Evolutionary conservation across 2,888 invertebrate genomes (phyloP).

Genomic region (Endotricha flammealis): DNA sequence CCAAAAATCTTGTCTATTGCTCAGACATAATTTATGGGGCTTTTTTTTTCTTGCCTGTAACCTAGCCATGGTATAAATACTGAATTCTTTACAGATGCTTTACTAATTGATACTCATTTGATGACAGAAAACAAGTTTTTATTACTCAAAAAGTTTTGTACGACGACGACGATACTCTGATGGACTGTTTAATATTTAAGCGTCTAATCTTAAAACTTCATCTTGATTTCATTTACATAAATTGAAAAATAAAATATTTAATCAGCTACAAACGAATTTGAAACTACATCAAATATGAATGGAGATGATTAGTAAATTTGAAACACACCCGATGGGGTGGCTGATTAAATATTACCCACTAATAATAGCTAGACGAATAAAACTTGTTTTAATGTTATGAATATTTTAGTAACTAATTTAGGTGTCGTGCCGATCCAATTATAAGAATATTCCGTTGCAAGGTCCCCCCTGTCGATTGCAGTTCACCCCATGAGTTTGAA

Average conservation of each 20-base stretch:
- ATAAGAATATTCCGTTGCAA: constrained; percentile 5
- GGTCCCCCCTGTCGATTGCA: not conserved
- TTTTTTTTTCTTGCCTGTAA: no score
- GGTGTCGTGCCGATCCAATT: constrained; percentile 13
- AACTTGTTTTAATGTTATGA: constrained; percentile 43
- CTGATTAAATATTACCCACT: constrained; percentile 43
- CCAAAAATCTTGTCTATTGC: no score
- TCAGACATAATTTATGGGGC: no score
- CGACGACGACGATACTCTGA: not conserved
- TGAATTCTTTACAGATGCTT: no score
- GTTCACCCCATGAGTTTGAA: not conserved
- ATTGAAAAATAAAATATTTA: not conserved
- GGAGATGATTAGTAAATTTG: not conserved
- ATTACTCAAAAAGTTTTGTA: no score
- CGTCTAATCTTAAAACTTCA: not conserved
- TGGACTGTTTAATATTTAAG: not conserved
- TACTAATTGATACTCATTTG: no score
- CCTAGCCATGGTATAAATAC: no score
- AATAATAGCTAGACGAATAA: constrained; percentile 39
- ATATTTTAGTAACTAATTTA: constrained; percentile 66
- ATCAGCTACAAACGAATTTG: not conserved
- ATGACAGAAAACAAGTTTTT: no score
- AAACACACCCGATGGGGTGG: constrained; percentile 19
- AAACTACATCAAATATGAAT: not conserved
- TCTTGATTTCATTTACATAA: not conserved